Percentiles rank a stretch among this genome's conserved stretches.
These are phyloP conservation scores for Hetaerina titia DNA, from an alignment of 2,888 invertebrate genomes.

Conservation along the genomic window DNA sequence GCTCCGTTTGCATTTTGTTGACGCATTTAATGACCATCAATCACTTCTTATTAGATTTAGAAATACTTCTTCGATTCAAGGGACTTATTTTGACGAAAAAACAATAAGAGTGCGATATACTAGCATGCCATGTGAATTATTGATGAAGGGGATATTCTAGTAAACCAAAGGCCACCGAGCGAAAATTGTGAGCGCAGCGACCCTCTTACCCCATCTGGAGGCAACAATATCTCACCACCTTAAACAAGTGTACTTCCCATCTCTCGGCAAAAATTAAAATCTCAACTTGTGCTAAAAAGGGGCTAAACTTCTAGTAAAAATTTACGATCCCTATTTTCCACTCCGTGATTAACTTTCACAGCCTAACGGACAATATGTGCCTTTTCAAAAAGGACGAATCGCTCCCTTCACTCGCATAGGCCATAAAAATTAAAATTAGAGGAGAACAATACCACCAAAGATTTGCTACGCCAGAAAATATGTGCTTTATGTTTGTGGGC, in stretches of 20 bases:
- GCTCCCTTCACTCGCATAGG: neutral
- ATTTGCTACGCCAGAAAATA: constrained; percentile 1
- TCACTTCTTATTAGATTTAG: too few species aligned
- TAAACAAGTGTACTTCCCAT: neutral
- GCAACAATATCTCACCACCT: neutral
- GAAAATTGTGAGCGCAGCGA: neutral
- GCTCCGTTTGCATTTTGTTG: too few species aligned
- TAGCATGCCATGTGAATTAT: too few species aligned
- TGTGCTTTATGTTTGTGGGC: neutral
- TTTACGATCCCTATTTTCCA: neutral
- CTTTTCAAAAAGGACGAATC: neutral
- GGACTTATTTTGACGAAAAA: too few species aligned
- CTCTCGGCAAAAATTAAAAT: neutral
- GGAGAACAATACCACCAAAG: neutral
- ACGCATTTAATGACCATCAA: too few species aligned
- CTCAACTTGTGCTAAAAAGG: neutral
- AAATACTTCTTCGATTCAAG: too few species aligned
- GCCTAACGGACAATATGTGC: neutral
- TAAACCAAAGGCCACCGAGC: neutral
- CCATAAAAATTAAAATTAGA: constrained; percentile 3
- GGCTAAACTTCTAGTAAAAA: neutral
- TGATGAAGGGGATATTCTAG: neutral
- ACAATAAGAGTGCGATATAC: too few species aligned
- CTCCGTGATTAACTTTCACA: neutral
- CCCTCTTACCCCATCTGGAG: neutral